phyloP scores from a whole-genome alignment of 2,113 vertebrate genomes.

The Petromus typicus region DNA sequence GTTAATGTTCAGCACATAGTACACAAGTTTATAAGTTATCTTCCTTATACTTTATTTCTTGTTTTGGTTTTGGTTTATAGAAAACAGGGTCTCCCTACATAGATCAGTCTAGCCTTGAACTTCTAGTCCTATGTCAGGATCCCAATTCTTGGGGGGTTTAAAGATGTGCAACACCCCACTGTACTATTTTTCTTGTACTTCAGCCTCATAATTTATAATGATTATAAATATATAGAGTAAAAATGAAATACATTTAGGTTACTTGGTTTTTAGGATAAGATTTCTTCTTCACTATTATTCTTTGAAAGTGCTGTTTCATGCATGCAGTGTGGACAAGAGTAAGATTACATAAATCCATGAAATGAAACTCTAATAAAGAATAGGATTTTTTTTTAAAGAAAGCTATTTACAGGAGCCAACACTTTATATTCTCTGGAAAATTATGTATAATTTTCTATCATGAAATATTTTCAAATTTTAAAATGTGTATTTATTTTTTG shows the following conservation, averaged over 20 bases:
- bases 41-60: neutral
- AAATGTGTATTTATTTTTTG: neutral
- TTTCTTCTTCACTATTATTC: neutral
- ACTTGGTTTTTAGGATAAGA: neutral
- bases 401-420: neutral
- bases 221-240: slow-evolving; percentile 11
- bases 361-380: neutral
- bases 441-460: neutral
- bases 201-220: slow-evolving; percentile 17
- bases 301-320: neutral
- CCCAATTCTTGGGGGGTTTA: neutral
- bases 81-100: neutral
- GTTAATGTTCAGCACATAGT: neutral
- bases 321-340: neutral
- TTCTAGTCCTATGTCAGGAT: neutral
- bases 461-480: neutral
- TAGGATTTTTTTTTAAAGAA: neutral
- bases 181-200: neutral
- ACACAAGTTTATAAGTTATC: slow-evolving; percentile 23
- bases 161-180: neutral
- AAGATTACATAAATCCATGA: neutral
- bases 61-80: neutral
- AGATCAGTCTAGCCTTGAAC: neutral
- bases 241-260: neutral
- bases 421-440: neutral